These are phyloP conservation scores for Pristionchus fissidentatus DNA, from an alignment of 2,888 invertebrate species.

Conservation along the genomic window DNA sequence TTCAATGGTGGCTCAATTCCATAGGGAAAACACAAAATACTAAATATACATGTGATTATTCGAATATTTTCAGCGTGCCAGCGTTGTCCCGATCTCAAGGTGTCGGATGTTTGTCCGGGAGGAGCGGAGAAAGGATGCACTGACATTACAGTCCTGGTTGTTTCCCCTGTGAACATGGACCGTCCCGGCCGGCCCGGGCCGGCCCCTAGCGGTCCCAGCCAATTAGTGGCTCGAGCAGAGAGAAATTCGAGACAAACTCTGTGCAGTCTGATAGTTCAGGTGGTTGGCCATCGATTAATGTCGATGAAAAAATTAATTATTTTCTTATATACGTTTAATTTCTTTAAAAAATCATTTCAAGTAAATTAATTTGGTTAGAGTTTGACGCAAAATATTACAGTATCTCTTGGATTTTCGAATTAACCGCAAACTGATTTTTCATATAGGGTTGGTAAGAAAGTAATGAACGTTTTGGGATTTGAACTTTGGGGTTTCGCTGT, in stretches of 20 bases:
- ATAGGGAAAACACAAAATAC: no score
- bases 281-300: not conserved
- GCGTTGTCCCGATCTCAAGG: not conserved
- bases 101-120: not conserved
- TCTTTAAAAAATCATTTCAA: not conserved
- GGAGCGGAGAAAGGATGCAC: slow-evolving; percentile 28
- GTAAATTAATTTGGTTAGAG: not conserved
- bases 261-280: not conserved
- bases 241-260: not conserved
- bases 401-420: no score
- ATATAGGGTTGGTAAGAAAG: no score
- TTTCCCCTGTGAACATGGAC: no score
- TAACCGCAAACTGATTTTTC: no score
- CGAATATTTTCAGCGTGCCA: not conserved
- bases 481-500: no score
- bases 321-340: not conserved
- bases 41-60: not conserved
- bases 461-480: no score
- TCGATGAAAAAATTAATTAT: not conserved
- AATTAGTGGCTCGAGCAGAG: no score
- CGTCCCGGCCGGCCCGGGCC: no score
- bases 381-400: no score
- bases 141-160: no score
- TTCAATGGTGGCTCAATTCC: not conserved
- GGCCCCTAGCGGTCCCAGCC: no score